Evolutionary conservation across 2,797 vertebrate species (phyloP), one percentile per base, ranked within the genome.

Genomic region (Aulostomus chinensis): DNA sequence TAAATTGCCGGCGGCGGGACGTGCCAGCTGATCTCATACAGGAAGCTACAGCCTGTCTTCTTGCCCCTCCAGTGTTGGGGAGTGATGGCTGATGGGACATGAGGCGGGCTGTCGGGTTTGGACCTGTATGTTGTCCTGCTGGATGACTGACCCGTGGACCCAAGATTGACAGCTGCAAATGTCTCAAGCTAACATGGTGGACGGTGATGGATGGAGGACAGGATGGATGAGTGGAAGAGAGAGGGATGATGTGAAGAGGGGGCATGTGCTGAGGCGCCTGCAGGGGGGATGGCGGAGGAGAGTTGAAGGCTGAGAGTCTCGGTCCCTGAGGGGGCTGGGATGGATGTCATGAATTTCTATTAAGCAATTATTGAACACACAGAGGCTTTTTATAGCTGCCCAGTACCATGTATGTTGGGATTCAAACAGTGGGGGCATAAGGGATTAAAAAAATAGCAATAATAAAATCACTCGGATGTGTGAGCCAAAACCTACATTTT

Each of bases 401-500:
- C 62, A 79, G 82, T 72, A 7, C 20, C n/a, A 46, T 32, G 73
- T 50, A 87, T 75, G 59, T 88, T 34, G 72, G 84, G 88, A 88
- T 86, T 83, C n/a, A 15, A 53, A 52, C 46, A 45, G 61, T 68
- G 69, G 40, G 68, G 88, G 89, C 81, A 87, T 83, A 80, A 84
- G 86, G 78, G 83, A 88, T 82, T 80, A 85, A 84, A 86, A 80
- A 82, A 76, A 48, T 37, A 15, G 39, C 55, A 58, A 73, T 81
- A 76, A 76, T 73, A 78, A 81, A 81, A 80, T 83, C 64, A 60
- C 49, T 67, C 79, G 56, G 55, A 81, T 49, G 61, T 59, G 43
- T 13, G 52, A 83, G 94, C 94, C 94, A 96, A 96, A 92, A 93
- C 87, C 92, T 92, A 95, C 94, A 95, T 92, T 94, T 94, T 92